These are phyloP conservation scores for Stegostoma tigrinum DNA, from an alignment of 2,113 vertebrate species.

Conservation along the genomic window DNA sequence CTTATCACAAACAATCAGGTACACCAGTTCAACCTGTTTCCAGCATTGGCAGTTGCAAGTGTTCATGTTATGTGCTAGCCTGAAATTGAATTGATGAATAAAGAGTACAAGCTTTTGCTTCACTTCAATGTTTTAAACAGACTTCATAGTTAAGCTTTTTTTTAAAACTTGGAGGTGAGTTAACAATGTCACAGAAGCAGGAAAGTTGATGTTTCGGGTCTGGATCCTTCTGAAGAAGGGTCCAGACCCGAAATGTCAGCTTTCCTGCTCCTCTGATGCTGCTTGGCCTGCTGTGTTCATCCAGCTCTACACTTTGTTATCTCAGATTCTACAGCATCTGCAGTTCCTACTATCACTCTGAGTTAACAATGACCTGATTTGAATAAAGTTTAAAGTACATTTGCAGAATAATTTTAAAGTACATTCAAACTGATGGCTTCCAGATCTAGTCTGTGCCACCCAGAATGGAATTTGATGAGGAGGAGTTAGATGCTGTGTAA, in stretches of 20 bases:
- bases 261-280: no score
- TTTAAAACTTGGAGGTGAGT: not conserved
- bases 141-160: not conserved
- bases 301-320: not conserved
- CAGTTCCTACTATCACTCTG: not conserved
- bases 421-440: not conserved
- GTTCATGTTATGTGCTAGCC: not conserved
- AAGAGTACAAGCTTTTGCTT: not conserved
- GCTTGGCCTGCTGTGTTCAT: not conserved
- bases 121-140: not conserved
- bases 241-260: no score
- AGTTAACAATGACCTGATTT: not conserved
- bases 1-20: constrained; percentile 94
- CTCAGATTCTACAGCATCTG: no score
- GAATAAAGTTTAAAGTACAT: not conserved
- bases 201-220: no score
- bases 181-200: no score
- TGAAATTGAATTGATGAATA: not conserved
- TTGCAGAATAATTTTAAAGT: not conserved
- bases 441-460: not conserved
- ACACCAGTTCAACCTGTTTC: constrained; percentile 31
- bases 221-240: no score
- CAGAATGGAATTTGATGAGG: not conserved
- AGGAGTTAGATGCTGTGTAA: not conserved
- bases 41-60: not conserved